Evolutionary conservation across 2,888 invertebrate species (phyloP), one percentile per base, ranked within the genome.

Genomic region (Oligia fasciuncula): DNA sequence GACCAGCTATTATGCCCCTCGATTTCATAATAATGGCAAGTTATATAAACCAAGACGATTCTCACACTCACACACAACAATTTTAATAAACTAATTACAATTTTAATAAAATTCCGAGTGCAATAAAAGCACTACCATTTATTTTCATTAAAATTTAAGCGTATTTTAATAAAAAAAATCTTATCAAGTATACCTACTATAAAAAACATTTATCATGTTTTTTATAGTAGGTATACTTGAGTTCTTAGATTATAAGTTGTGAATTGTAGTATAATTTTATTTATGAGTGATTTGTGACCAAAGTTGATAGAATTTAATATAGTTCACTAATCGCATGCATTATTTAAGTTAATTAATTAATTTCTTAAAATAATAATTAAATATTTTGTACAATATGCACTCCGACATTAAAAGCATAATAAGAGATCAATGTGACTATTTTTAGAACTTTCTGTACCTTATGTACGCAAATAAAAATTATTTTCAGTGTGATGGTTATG

Each of bases 401-500:
- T n/a, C n/a, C 57, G 4, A 60, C 23, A 57, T 57, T 57, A 57
- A 57, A n/a, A 23, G 57, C 23, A 4, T 60, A 60, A n/a, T 60
- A n/a, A 4, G n/a, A 60, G 57, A 57, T n/a, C 57, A 57, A 57
- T 57, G 23, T 57, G 0, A 19, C 19, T 23, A 57, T 57, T 23
- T 57, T 23, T 57, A 23, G 23, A 57, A 9, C 19, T 23, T 9
- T 57, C 54, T 57, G 23, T 23, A 57, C 57, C 57, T 60, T n/a
- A 60, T 60, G n/a, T n/a, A 11, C 0, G 11, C 57, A n/a, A 60
- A 13, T 60, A 60, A n/a, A n/a, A 60, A 60, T 11, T 60, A n/a
- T 60, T 60, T 60, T 11, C 57, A 60, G 11, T 60, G n/a, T n/a
- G 11, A 63, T 65, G 54, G 23, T 70, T 70, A 49, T 76, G 75